Conservation (phyloP, 2,797 vertebrate genomes). For the Microhierax caerulescens region DNA sequence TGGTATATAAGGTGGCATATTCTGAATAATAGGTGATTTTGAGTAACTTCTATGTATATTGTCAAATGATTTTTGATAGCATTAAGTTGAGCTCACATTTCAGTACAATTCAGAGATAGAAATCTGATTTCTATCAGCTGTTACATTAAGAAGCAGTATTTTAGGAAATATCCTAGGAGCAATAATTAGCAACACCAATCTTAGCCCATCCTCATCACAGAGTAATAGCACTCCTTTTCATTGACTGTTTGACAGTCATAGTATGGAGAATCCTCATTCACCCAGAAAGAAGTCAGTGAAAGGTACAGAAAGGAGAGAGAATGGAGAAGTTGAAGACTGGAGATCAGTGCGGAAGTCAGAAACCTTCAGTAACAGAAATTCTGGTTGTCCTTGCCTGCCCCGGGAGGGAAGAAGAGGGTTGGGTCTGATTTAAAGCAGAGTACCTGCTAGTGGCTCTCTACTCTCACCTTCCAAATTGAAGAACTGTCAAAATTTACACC, state of each 20-base stretch:
- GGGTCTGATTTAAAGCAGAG: neutral
- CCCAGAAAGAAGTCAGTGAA: accelerated
- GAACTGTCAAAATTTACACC: accelerated
- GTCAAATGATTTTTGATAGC: neutral
- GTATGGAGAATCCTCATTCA: neutral
- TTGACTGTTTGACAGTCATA: accelerated
- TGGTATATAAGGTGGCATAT: neutral
- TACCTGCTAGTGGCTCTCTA: neutral
- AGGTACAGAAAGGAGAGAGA: neutral
- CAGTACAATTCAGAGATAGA: neutral
- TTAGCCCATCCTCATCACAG: neutral
- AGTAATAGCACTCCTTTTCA: neutral
- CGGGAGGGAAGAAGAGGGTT: accelerated
- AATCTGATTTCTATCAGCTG: neutral
- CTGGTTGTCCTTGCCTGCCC: neutral
- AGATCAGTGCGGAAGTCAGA: neutral
- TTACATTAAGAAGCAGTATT: neutral
- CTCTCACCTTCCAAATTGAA: accelerated
- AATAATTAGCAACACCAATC: accelerated
- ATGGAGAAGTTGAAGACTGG: neutral
- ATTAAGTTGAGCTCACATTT: neutral
- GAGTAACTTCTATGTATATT: neutral
- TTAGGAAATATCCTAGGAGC: neutral
- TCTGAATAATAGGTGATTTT: neutral
- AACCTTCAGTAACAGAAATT: accelerated